Evolutionary conservation across 2,888 invertebrate species (phyloP).

Genomic region (Coenonympha arcania): DNA sequence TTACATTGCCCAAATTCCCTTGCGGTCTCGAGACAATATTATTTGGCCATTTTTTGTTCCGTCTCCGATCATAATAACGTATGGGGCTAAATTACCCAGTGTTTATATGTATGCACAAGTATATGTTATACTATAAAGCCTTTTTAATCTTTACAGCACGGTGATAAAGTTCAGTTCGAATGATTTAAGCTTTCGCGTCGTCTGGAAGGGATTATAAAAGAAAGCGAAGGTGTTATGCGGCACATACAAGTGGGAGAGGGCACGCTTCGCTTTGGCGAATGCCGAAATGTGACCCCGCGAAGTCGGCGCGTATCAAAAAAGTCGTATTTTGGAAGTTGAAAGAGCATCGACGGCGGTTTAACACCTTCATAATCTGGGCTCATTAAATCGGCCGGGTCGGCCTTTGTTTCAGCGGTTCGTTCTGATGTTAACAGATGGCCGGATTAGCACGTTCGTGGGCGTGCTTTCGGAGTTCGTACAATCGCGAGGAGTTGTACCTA

Average conservation of each 20-base stretch:
- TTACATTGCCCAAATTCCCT: slow-evolving; percentile 70
- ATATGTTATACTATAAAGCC: slow-evolving; percentile 13
- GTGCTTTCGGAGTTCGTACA: slow-evolving; percentile 31
- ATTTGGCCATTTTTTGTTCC: slow-evolving; percentile 62
- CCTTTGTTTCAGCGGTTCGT: slow-evolving; percentile 72
- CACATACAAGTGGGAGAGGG: slow-evolving; percentile 44
- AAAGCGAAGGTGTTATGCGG: slow-evolving; percentile 55
- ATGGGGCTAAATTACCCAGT: slow-evolving; percentile 59
- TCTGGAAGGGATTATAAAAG: slow-evolving; percentile 44
- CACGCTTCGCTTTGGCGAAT: slow-evolving; percentile 51
- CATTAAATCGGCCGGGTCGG: slow-evolving; percentile 67
- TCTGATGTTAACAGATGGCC: slow-evolving; percentile 67
- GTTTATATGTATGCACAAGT: slow-evolving; percentile 38
- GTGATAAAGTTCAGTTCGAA: slow-evolving; percentile 49
- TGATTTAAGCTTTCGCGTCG: slow-evolving; percentile 24
- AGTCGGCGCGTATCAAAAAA: slow-evolving; percentile 59
- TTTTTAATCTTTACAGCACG: slow-evolving; percentile 29
- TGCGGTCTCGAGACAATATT: slow-evolving; percentile 61
- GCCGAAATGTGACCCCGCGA: slow-evolving; percentile 66
- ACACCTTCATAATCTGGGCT: slow-evolving; percentile 73
- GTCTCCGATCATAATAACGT: slow-evolving; percentile 66
- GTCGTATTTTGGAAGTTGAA: slow-evolving; percentile 72
- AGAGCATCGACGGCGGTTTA: slow-evolving; percentile 65
- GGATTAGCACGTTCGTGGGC: slow-evolving; percentile 64
- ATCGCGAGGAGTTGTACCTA: slow-evolving; percentile 20